Conservation (phyloP, 2,113 vertebrate species). For the Ochotona curzoniae region DNA sequence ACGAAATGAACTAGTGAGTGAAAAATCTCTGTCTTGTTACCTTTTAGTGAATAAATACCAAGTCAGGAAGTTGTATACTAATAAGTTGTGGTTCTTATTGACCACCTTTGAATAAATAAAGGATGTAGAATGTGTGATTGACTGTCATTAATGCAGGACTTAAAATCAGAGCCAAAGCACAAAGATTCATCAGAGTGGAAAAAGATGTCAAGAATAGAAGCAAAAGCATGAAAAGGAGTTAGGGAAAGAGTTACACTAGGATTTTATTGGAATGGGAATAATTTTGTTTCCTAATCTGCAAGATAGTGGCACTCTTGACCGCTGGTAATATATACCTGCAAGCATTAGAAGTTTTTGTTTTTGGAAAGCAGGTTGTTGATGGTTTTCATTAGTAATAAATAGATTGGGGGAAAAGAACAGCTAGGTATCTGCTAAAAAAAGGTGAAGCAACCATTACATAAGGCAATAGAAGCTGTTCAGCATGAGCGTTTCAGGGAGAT, state of each 20-base stretch:
- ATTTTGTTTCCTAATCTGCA: not conserved
- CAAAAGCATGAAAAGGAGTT: not conserved
- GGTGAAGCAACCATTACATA: slow-evolving; percentile 24
- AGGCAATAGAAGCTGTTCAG: slow-evolving; percentile 40
- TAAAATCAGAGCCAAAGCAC: not conserved
- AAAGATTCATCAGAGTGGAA: not conserved
- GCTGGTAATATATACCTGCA: not conserved
- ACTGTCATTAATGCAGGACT: not conserved
- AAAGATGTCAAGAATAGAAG: not conserved
- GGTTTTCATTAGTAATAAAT: slow-evolving; percentile 42
- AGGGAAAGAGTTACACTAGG: not conserved
- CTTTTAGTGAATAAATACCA: too few relatives aligned
- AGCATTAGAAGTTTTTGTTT: not conserved
- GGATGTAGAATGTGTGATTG: not conserved
- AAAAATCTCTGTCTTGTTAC: too few relatives aligned
- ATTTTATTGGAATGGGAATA: slow-evolving; percentile 7
- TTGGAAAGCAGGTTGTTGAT: slow-evolving; percentile 35
- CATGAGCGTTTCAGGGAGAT: slow-evolving; percentile 54
- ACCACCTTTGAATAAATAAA: not conserved
- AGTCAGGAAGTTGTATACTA: not conserved
- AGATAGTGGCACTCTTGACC: not conserved
- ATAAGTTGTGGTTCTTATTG: slow-evolving; percentile 4
- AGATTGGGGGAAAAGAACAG: not conserved
- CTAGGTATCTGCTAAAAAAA: not conserved
- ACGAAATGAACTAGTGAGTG: too few relatives aligned